These are phyloP conservation scores for Plutella xylostella DNA, from an alignment of 2,888 invertebrate genomes.

Conservation along the genomic window DNA sequence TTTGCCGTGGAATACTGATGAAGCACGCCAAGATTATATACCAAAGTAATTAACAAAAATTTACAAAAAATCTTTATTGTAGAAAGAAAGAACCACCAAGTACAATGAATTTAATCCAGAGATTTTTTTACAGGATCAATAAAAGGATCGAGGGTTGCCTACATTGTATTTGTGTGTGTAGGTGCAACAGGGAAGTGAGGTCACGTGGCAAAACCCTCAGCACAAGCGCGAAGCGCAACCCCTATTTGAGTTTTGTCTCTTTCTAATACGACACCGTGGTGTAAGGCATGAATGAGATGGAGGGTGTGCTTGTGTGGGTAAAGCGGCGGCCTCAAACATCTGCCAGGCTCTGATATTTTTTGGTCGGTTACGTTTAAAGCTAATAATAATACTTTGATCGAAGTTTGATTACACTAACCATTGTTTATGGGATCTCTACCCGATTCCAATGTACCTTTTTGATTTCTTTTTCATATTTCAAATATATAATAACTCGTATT, in stretches of 20 bases:
- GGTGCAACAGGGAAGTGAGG: constrained; percentile 31
- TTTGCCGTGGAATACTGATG: no score
- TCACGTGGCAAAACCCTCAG: constrained; percentile 52
- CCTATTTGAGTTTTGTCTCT: constrained; percentile 40
- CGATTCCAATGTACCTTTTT: constrained; percentile 14
- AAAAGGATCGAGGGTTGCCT: constrained; percentile 47
- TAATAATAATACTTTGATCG: constrained; percentile 39
- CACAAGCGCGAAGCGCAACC: constrained; percentile 35
- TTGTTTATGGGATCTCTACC: constrained; percentile 2
- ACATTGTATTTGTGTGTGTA: constrained; percentile 31
- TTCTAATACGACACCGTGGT: constrained; percentile 16
- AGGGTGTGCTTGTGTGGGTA: constrained; percentile 28
- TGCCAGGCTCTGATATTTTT: constrained; percentile 52
- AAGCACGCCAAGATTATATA: no score
- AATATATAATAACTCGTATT: neutral
- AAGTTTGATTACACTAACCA: constrained; percentile 7
- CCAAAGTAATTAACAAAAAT: neutral
- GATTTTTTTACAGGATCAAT: constrained; percentile 52
- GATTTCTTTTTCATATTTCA: constrained; percentile 6
- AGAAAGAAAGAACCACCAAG: constrained; percentile 9
- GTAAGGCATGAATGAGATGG: constrained; percentile 22
- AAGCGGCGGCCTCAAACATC: constrained; percentile 54
- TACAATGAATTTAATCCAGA: constrained; percentile 30
- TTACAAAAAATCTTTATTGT: neutral
- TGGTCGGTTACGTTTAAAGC: constrained; percentile 35